Evolutionary conservation across 2,888 invertebrate genomes (phyloP).

Genomic region (Leucania comma): DNA sequence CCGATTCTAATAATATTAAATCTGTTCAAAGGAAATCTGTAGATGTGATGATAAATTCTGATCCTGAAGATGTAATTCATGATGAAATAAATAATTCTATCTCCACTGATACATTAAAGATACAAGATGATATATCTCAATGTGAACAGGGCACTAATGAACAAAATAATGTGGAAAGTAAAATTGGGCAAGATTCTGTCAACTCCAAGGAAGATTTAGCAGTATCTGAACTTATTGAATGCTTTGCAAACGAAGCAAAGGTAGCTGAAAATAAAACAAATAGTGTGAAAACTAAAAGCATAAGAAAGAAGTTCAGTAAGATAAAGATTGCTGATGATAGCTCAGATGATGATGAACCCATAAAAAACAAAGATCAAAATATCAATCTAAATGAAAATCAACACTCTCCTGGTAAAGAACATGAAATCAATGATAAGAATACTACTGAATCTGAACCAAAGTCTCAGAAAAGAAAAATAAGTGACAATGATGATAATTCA

Average conservation of each 20-base stretch:
- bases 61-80: neutral
- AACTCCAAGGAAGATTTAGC: slow-evolving; percentile 17
- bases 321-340: slow-evolving; percentile 65
- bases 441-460: slow-evolving; percentile 17
- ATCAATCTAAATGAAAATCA: slow-evolving; percentile 41
- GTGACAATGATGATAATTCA: slow-evolving; percentile 8
- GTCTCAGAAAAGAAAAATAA: slow-evolving; percentile 44
- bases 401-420: slow-evolving; percentile 25
- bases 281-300: slow-evolving; percentile 19
- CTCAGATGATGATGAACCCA: slow-evolving; percentile 65
- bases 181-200: neutral
- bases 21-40: neutral
- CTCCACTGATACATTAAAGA: neutral
- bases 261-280: slow-evolving; percentile 6
- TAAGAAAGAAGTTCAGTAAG: slow-evolving; percentile 63
- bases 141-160: neutral
- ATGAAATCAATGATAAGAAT: slow-evolving; percentile 17
- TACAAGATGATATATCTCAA: slow-evolving; percentile 2
- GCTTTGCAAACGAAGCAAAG: slow-evolving; percentile 42
- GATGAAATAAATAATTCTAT: neutral
- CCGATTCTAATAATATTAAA: slow-evolving; percentile 7
- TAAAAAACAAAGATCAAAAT: slow-evolving; percentile 25
- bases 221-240: slow-evolving; percentile 49
- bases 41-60: neutral
- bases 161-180: neutral